A percentile compares a stretch with the other conserved stretches of the same genome.
Evolutionary conservation across 2,113 vertebrate species (phyloP).

Genomic region (Spheniscus mendiculus): DNA sequence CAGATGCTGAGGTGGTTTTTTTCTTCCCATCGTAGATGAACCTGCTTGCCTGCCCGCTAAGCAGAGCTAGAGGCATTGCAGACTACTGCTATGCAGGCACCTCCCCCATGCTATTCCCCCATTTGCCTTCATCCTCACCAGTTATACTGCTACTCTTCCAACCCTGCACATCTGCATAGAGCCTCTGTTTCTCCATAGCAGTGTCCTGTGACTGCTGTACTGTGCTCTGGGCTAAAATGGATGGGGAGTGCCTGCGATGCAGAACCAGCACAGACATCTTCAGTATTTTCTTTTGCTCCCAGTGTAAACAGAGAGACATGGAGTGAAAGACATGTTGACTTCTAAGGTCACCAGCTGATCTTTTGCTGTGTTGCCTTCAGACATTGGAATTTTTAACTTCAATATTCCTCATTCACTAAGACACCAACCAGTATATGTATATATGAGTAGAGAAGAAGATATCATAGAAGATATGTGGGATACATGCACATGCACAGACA

Average conservation of each 20-base stretch:
- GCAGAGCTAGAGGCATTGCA: background rate
- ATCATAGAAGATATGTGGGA: background rate
- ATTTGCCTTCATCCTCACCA: background rate
- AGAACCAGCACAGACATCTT: background rate
- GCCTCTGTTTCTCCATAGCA: background rate
- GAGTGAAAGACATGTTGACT: background rate
- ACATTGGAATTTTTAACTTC: background rate
- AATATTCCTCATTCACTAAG: background rate
- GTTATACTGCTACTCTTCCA: background rate
- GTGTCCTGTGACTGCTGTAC: background rate
- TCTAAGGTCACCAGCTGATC: background rate
- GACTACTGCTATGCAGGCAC: background rate
- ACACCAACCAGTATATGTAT: background rate
- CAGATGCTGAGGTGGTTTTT: background rate
- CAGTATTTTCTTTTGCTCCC: background rate
- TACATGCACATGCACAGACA: accelerated
- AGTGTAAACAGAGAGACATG: background rate
- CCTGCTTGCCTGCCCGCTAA: background rate
- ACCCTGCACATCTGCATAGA: background rate
- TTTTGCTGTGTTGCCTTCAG: background rate
- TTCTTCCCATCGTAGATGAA: background rate
- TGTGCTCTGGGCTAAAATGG: background rate
- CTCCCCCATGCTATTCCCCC: background rate
- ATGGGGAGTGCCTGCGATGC: background rate
- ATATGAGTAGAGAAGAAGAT: background rate